Evolutionary conservation across 1,140 invertebrate genomes (phyloP), one percentile per base, ranked within the genome.

Genomic region (Drosophila sp.): DNA sequence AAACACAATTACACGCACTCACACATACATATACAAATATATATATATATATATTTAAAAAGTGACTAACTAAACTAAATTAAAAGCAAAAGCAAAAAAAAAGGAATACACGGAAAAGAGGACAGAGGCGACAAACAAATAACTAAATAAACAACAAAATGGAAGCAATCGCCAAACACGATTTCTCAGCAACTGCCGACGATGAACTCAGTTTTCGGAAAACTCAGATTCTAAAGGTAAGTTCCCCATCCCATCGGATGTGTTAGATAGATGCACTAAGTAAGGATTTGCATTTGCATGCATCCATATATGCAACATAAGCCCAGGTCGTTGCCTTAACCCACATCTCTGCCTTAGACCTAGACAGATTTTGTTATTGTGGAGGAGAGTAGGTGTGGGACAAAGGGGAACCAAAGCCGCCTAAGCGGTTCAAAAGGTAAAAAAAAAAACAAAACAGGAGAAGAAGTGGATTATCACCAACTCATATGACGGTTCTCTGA

Each of bases 141-240:
- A 72, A 67, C 7, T 23, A 40, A 64, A 27, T 57, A 75, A 33
- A 68, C 60, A 76, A 78, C 62, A 90, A 74, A 86, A 99, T 99
- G 99, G 98, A 99, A 95, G 99, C 98, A 90, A 95, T 97, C 93
- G 98, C 98, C 79, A 99, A 99, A 94, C 98, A 99, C 93, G 98
- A 99, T 94, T 99, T 99, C 93, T 97, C 95, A 92, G 98, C 98
- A 70, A 99, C 98, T 75, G 98, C 98, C 83, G 97, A 98, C 91
- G 99, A 99, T 94, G 99, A 99, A 94, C 96, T 99, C 70, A 99
- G 98, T 94, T 99, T 99, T 95, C 95, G 95, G 86, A 97, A 98
- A 94, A 97, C 95, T 91, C 96, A 98, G 93, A 95, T 98, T 77
- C 94, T 99, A 57, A 99, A 99, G 96, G 98, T 99, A 94, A 92